These are phyloP conservation scores for Brachystomella parvula DNA, from an alignment of 1,140 invertebrate genomes.

Conservation along the genomic window DNA sequence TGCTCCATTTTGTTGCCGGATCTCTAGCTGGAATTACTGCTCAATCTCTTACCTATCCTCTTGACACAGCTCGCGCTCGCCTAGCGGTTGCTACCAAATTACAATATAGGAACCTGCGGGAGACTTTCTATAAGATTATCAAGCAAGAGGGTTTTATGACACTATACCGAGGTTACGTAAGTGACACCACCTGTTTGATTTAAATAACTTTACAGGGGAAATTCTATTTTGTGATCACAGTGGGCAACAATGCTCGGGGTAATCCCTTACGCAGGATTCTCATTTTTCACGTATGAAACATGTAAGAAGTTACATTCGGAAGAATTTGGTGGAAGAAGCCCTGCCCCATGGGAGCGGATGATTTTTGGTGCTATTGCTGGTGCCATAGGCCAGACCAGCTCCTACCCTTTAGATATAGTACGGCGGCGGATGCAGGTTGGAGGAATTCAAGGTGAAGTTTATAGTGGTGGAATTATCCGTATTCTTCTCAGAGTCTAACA, in stretches of 20 bases:
- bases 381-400: conserved; percentile 84
- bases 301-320: conserved; percentile 73
- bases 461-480: conserved; percentile 5
- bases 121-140: conserved; percentile 38
- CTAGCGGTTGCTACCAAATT: conserved; percentile 88
- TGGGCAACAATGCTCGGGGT: conserved; percentile 77
- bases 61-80: conserved; percentile 91
- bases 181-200: too few relatives aligned
- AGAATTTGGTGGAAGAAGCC: conserved; percentile 43
- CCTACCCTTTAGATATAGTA: conserved; percentile 63
- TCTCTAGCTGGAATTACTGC: conserved; percentile 90
- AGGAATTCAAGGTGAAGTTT: conserved; percentile 35
- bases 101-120: conserved; percentile 53
- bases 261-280: conserved; percentile 92
- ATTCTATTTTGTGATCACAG: too few relatives aligned
- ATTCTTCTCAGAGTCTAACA: conserved; percentile 17
- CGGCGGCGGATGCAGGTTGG: conserved; percentile 42
- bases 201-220: too few relatives aligned
- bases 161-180: conserved; percentile 15
- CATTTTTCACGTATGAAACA: conserved; percentile 95
- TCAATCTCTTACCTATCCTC: conserved; percentile 85
- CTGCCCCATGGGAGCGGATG: conserved; percentile 13
- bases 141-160: conserved; percentile 24
- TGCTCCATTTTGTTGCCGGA: conserved; percentile 70
- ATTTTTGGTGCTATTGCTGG: conserved; percentile 75